Conservation (phyloP, 2,888 invertebrate genomes). For the Philereme transversata region DNA sequence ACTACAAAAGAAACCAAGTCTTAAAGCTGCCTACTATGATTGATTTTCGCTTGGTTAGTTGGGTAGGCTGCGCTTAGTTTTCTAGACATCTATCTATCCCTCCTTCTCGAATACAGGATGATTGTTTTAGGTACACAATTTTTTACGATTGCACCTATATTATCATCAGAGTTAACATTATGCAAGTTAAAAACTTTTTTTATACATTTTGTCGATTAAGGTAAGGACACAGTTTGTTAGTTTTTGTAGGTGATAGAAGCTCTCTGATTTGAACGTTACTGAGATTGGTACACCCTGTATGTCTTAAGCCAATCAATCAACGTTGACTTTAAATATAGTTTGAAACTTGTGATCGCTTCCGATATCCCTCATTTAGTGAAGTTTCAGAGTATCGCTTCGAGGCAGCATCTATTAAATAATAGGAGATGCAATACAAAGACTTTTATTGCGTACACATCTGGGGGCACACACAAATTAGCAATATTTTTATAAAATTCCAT, state of each 20-base stretch:
- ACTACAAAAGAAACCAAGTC: slow-evolving; percentile 1
- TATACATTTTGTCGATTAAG: too few relatives aligned
- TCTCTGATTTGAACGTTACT: too few relatives aligned
- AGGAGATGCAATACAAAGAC: neutral
- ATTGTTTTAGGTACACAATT: too few relatives aligned
- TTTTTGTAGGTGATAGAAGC: too few relatives aligned
- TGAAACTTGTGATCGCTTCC: slow-evolving; percentile 23
- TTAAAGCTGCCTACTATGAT: slow-evolving; percentile 1
- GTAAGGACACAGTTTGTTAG: too few relatives aligned
- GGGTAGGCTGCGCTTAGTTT: slow-evolving; percentile 41
- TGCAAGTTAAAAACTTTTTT: too few relatives aligned
- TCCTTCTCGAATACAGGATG: slow-evolving; percentile 8
- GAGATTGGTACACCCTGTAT: neutral
- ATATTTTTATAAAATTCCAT: too few relatives aligned
- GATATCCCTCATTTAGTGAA: slow-evolving; percentile 1
- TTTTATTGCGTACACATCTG: too few relatives aligned
- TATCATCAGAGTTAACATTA: too few relatives aligned
- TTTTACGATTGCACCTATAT: too few relatives aligned
- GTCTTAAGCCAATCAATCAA: slow-evolving; percentile 36
- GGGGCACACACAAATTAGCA: too few relatives aligned
- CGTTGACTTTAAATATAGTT: slow-evolving; percentile 25
- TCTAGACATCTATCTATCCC: slow-evolving; percentile 37
- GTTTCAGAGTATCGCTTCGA: neutral
- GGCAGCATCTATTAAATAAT: neutral
- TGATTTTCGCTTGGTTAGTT: slow-evolving; percentile 2